A percentile compares a stretch with the other conserved stretches of the same genome.
Conservation (phyloP, 2,797 vertebrate species). For the Sciurus carolinensis region DNA sequence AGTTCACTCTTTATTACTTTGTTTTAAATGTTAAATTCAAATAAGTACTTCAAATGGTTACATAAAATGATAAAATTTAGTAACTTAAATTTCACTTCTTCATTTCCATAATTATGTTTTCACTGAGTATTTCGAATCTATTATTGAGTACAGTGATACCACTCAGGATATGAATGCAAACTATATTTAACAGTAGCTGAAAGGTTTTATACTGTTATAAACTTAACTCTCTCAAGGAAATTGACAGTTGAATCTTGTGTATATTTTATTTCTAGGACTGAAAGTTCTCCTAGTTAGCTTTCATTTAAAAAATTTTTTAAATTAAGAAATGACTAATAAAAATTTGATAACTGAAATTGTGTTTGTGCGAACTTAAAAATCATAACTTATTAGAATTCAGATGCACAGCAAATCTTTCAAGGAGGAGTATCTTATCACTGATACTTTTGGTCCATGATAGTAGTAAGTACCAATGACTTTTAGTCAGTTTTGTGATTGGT, state of each 20-base stretch:
- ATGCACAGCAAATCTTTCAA: not conserved
- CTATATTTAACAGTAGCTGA: not conserved
- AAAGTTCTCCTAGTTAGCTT: not conserved
- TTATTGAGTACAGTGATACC: not conserved
- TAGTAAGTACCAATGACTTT: not conserved
- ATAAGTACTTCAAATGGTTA: not conserved
- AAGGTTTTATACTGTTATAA: not conserved
- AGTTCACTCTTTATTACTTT: not conserved
- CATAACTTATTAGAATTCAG: not conserved
- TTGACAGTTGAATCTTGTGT: not conserved
- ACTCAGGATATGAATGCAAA: not conserved
- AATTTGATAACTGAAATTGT: not conserved
- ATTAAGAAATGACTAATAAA: not conserved
- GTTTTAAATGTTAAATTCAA: conserved; percentile 46
- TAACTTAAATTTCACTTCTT: not conserved
- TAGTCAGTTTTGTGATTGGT: not conserved
- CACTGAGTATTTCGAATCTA: not conserved
- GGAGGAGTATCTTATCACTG: not conserved
- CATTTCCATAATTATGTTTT: not conserved
- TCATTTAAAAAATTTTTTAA: conserved; percentile 43
- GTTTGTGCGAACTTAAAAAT: not conserved
- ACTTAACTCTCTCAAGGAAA: not conserved
- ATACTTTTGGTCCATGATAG: not conserved
- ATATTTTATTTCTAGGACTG: not conserved
- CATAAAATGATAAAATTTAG: not conserved